phyloP scores from a whole-genome alignment of 2,888 invertebrate species.

The Kuschelorhynchus macadamiae region DNA sequence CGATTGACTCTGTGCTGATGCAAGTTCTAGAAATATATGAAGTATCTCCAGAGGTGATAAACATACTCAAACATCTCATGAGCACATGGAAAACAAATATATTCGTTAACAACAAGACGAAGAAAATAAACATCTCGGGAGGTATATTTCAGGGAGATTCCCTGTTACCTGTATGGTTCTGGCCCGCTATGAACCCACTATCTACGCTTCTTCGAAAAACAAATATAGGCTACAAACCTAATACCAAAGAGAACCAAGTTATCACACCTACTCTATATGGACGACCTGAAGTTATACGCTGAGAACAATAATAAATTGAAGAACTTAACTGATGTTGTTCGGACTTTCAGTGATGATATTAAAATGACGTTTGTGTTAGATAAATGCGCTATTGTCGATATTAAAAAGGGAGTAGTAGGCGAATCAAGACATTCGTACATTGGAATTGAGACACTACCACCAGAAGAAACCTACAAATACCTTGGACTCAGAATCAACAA shows the following conservation, averaged over 20 bases:
- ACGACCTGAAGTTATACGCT: neutral
- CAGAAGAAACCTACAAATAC: constrained; percentile 8
- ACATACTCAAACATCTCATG: neutral
- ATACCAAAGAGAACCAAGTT: neutral
- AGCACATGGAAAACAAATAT: neutral
- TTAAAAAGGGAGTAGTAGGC: neutral
- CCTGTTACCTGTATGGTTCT: neutral
- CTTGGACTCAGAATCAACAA: constrained; percentile 2
- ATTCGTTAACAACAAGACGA: neutral
- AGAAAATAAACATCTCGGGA: neutral
- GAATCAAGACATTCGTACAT: neutral
- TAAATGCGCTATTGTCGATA: constrained; percentile 5
- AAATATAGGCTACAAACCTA: neutral
- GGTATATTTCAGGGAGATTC: neutral
- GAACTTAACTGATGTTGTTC: neutral
- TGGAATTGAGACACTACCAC: constrained; percentile 5
- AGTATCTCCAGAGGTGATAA: neutral
- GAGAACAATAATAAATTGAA: neutral
- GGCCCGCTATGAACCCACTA: neutral
- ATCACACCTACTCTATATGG: neutral
- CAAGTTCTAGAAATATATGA: neutral
- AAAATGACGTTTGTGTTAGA: neutral
- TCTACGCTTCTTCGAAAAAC: neutral
- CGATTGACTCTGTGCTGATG: too few species aligned
- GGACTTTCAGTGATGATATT: constrained; percentile 7